Percentiles rank a stretch among this genome's conserved stretches.
phyloP scores from a whole-genome alignment of 2,888 invertebrate species.

The Hemaris fuciformis region DNA sequence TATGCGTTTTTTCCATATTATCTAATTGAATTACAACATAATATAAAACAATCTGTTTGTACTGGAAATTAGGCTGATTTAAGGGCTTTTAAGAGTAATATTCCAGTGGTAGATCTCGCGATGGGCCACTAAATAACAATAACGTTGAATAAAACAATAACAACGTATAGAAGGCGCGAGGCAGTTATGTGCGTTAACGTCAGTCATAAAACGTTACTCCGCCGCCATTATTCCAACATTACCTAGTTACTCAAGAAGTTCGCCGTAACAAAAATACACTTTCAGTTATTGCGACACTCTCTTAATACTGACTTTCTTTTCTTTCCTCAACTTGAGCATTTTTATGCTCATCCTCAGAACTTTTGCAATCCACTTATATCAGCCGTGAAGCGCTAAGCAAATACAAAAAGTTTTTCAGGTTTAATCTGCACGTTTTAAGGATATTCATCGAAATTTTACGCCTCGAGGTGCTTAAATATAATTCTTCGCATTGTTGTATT shows the following conservation, averaged over 20 bases:
- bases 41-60: background rate
- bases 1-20: background rate
- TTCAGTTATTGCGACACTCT: slow-evolving; percentile 69
- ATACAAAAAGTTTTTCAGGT: slow-evolving; percentile 78
- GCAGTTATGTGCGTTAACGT: slow-evolving; percentile 40
- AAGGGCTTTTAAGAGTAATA: background rate
- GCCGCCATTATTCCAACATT: slow-evolving; percentile 48
- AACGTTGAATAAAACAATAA: slow-evolving; percentile 25
- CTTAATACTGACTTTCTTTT: slow-evolving; percentile 69
- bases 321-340: slow-evolving; percentile 65
- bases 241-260: slow-evolving; percentile 57
- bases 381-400: slow-evolving; percentile 78
- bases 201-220: slow-evolving; percentile 46
- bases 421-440: slow-evolving; percentile 77
- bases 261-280: slow-evolving; percentile 65
- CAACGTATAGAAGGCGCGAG: slow-evolving; percentile 27
- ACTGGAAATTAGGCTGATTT: background rate
- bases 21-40: background rate
- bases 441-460: slow-evolving; percentile 76
- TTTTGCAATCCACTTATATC: slow-evolving; percentile 82
- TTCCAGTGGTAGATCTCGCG: slow-evolving; percentile 3
- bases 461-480: slow-evolving; percentile 69
- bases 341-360: slow-evolving; percentile 78
- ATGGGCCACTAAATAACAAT: slow-evolving; percentile 13
- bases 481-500: slow-evolving; percentile 56